These are phyloP conservation scores for Lasioglossum malachurum DNA, from an alignment of 2,888 invertebrate species.

Conservation along the genomic window DNA sequence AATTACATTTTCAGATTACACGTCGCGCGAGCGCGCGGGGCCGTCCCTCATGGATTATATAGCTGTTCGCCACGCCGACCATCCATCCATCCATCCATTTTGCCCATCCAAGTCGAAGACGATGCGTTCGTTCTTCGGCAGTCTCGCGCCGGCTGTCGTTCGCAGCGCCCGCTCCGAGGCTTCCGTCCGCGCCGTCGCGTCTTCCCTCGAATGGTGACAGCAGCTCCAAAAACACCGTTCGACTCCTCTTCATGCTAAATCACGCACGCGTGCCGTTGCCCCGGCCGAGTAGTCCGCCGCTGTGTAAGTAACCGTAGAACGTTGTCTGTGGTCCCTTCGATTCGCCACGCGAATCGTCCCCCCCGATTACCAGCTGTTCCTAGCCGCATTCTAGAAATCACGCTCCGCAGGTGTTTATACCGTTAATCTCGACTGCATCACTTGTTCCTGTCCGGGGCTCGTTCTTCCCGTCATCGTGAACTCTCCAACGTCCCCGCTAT, in stretches of 20 bases:
- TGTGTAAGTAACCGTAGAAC: conserved; percentile 20
- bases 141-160: conserved; percentile 68
- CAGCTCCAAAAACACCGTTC: neutral
- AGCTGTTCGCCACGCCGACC: conserved; percentile 27
- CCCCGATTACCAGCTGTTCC: neutral
- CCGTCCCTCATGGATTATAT: conserved; percentile 3
- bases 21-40: neutral
- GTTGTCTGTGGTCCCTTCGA: neutral
- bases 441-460: conserved; percentile 3
- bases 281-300: neutral
- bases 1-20: conserved; percentile 18
- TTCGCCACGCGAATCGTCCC: neutral
- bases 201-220: neutral
- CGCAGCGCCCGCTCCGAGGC: conserved; percentile 57
- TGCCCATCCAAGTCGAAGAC: conserved; percentile 65
- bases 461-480: neutral
- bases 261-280: neutral
- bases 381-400: conserved; percentile 19
- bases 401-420: neutral
- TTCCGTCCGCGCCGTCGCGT: neutral
- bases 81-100: conserved; percentile 64
- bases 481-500: neutral
- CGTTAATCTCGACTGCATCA: conserved; percentile 26
- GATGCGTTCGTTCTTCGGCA: conserved; percentile 54
- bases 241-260: neutral